Percentiles rank a stretch among this genome's conserved stretches.
Conservation (phyloP, 2,113 vertebrate species). For the Neolamprologus devosi region DNA sequence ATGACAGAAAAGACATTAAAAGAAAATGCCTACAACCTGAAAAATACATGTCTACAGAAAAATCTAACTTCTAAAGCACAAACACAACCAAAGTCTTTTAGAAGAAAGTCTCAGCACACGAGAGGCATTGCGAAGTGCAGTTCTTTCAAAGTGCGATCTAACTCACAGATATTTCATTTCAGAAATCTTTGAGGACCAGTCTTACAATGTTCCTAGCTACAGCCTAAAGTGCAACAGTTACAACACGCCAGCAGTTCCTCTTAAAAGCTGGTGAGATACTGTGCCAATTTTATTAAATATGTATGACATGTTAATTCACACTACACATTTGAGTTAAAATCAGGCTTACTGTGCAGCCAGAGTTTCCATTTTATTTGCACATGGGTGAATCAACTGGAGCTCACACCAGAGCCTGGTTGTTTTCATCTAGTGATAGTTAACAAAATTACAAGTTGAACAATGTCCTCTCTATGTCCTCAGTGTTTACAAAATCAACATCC, state of each 20-base stretch:
- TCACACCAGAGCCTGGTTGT: background rate
- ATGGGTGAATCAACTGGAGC: background rate
- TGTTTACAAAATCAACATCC: background rate
- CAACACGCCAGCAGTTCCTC: background rate
- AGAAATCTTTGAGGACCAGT: background rate
- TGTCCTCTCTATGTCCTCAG: background rate
- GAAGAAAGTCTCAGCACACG: background rate
- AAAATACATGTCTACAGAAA: background rate
- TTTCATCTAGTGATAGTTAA: background rate
- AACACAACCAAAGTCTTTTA: background rate
- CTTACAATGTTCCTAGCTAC: background rate
- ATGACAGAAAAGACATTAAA: background rate
- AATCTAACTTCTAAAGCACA: background rate
- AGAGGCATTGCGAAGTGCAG: background rate
- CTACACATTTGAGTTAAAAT: background rate
- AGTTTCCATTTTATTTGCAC: background rate
- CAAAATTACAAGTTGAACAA: background rate
- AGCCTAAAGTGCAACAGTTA: background rate
- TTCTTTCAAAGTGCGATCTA: background rate
- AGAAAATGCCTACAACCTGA: background rate
- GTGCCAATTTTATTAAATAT: background rate
- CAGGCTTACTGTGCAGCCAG: background rate
- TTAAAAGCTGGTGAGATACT: background rate
- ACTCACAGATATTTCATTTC: background rate
- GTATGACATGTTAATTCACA: background rate